A percentile compares a stretch with the other conserved stretches of the same genome.
Evolutionary conservation across 2,888 invertebrate species (phyloP).

Genomic region (Archips xylosteana): DNA sequence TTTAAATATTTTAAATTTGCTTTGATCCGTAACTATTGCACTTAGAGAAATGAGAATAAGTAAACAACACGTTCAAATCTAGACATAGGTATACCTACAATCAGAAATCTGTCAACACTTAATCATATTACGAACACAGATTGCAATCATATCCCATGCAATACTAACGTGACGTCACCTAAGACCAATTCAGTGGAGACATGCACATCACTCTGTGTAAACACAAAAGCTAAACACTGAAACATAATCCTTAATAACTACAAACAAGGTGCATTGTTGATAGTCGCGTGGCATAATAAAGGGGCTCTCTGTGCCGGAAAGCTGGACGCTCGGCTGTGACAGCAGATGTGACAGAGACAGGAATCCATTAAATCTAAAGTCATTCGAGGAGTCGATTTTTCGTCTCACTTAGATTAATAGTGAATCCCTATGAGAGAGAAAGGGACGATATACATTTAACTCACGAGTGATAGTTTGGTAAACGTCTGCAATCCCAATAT

Average conservation of each 20-base stretch:
- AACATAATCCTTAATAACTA: neutral
- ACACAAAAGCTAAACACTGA: neutral
- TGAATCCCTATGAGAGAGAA: neutral
- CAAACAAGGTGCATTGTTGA: conserved; percentile 14
- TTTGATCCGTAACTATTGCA: too few species aligned
- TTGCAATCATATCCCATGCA: conserved; percentile 20
- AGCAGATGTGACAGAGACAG: conserved; percentile 57
- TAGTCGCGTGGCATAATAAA: conserved; percentile 19
- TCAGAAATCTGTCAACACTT: neutral
- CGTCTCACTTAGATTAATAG: neutral
- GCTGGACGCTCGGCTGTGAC: conserved; percentile 47
- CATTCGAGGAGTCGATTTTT: neutral
- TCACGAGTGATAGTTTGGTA: neutral
- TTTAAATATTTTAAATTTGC: too few species aligned
- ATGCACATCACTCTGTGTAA: conserved; percentile 28
- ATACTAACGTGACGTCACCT: conserved; percentile 20
- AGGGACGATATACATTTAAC: neutral
- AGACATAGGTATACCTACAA: too few species aligned
- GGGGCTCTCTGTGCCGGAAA: conserved; percentile 49
- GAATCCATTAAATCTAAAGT: conserved; percentile 51
- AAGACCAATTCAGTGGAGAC: conserved; percentile 32
- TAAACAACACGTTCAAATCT: too few species aligned
- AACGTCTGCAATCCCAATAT: conserved; percentile 48
- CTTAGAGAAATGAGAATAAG: too few species aligned
- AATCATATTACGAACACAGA: conserved; percentile 11